Conservation (phyloP, 1,140 invertebrate genomes). For the Scaptodrosophila lebanonensis region DNA sequence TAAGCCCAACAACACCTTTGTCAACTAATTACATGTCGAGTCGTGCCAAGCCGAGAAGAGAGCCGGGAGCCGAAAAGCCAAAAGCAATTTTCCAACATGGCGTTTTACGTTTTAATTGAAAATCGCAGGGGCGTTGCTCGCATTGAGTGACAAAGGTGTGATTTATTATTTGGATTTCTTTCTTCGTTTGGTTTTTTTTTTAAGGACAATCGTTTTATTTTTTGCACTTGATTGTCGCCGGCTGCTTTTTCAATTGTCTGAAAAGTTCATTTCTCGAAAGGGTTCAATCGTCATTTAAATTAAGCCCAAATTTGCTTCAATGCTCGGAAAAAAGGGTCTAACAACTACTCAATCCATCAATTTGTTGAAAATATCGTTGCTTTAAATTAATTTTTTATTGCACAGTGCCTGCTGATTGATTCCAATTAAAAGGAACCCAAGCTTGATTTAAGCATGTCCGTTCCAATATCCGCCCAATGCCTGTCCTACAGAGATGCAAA, state of each 20-base stretch:
- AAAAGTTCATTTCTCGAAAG: conserved; percentile 22
- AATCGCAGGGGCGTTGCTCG: conserved; percentile 31
- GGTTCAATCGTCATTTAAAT: conserved; percentile 37
- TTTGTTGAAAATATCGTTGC: conserved; percentile 8
- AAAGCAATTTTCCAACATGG: conserved; percentile 45
- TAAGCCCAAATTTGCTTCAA: conserved; percentile 34
- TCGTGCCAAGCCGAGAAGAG: too few relatives aligned
- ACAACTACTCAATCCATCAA: conserved; percentile 18
- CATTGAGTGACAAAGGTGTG: conserved; percentile 69
- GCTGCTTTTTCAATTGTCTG: conserved; percentile 44
- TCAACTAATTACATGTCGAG: conserved; percentile 66
- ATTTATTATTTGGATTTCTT: conserved; percentile 66
- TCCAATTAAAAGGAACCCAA: conserved; percentile 1
- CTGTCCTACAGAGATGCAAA: too few relatives aligned
- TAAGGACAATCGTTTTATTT: conserved; percentile 7
- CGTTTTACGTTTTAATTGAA: conserved; percentile 59
- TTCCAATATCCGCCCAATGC: not conserved
- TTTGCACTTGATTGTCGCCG: conserved; percentile 22
- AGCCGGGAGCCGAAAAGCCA: conserved; percentile 45
- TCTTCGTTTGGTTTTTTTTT: conserved; percentile 20
- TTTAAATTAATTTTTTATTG: conserved; percentile 29
- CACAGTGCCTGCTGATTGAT: not conserved
- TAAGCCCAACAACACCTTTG: conserved; percentile 57
- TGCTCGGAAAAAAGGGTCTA: conserved; percentile 21
- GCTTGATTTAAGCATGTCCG: conserved; percentile 2